A percentile compares a stretch with the other conserved stretches of the same genome.
These are phyloP conservation scores for Ceratoteleas bidentatus DNA, from an alignment of 1,140 invertebrate species.

Conservation along the genomic window DNA sequence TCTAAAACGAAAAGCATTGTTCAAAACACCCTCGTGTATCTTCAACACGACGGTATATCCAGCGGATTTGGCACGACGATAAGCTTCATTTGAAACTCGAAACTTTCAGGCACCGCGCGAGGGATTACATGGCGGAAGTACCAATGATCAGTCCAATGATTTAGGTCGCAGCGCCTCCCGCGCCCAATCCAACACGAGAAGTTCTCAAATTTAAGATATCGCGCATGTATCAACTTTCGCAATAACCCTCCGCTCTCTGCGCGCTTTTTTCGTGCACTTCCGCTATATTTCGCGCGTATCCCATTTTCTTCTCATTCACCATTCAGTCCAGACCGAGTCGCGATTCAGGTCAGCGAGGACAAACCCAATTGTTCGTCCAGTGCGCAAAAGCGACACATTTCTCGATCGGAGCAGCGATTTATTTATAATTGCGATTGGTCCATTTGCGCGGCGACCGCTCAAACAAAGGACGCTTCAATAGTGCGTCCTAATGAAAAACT, in stretches of 20 bases:
- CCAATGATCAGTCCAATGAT: constrained; percentile 27
- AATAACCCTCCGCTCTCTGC: neutral
- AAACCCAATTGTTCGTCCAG: neutral
- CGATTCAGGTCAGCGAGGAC: too few relatives aligned
- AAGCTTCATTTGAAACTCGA: constrained; percentile 20
- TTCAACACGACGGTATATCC: constrained; percentile 1
- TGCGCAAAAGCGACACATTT: neutral
- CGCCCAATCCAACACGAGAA: constrained; percentile 21
- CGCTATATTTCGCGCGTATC: neutral
- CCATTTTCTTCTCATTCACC: neutral
- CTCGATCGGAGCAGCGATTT: constrained; percentile 4
- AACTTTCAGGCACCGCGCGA: constrained; percentile 6
- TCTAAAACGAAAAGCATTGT: neutral
- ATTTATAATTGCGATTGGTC: constrained; percentile 20
- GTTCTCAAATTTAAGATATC: constrained; percentile 17
- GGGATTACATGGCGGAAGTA: constrained; percentile 21
- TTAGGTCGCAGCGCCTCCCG: constrained; percentile 12
- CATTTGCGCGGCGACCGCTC: neutral
- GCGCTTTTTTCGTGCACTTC: neutral
- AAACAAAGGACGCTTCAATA: constrained; percentile 52
- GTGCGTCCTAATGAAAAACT: constrained; percentile 54
- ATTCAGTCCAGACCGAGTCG: neutral
- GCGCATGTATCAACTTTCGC: constrained; percentile 7
- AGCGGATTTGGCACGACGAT: neutral
- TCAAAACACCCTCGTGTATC: neutral